Evolutionary conservation across 2,113 vertebrate genomes (phyloP).

Genomic region (Paradoxurus hermaphroditus): DNA sequence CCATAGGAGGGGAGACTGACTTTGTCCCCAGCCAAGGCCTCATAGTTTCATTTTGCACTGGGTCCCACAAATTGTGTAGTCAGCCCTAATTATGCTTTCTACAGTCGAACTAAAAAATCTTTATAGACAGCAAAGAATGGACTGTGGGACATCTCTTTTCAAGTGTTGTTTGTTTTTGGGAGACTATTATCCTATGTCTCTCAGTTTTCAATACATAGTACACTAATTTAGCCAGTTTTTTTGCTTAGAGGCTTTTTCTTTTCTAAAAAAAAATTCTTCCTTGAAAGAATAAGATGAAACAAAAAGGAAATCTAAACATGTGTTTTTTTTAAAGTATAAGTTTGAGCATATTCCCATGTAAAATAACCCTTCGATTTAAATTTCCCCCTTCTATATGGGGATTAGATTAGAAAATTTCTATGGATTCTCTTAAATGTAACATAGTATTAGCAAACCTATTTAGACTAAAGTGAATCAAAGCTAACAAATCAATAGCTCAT

Average conservation of each 20-base stretch:
- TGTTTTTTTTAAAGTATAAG: not conserved
- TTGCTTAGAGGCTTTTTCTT: not conserved
- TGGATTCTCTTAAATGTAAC: not conserved
- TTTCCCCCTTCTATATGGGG: not conserved
- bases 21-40: not conserved
- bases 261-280: not conserved
- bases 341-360: not conserved
- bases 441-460: not conserved
- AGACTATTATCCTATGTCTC: not conserved
- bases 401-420: not conserved
- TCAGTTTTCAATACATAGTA: not conserved
- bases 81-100: not conserved
- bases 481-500: not conserved
- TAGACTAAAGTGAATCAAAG: not conserved
- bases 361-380: not conserved
- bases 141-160: not conserved
- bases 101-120: not conserved
- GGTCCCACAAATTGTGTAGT: not conserved
- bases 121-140: not conserved
- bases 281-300: not conserved
- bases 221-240: constrained; percentile 8
- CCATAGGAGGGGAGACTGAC: not conserved
- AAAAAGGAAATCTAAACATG: not conserved
- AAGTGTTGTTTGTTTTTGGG: not conserved
- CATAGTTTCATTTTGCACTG: not conserved